Evolutionary conservation across 2,797 vertebrate species (phyloP).

Genomic region (Trichosurus vulpecula): DNA sequence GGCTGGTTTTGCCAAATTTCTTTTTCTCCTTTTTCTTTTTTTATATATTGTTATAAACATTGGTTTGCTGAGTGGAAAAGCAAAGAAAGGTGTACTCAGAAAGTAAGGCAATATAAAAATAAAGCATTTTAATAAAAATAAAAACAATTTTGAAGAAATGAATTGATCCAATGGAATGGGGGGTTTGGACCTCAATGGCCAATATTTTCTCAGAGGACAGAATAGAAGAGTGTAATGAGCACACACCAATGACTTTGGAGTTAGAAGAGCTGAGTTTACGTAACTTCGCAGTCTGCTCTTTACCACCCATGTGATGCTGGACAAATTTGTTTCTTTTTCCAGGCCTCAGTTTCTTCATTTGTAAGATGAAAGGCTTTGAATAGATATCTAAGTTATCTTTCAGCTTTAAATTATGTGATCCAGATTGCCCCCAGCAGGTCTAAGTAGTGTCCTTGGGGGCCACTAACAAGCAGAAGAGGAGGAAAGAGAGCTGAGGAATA

Average conservation of each 20-base stretch:
- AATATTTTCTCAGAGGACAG: neutral
- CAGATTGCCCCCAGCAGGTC: neutral
- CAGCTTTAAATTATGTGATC: neutral
- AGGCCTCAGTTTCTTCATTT: neutral
- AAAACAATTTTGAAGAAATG: neutral
- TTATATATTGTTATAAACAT: neutral
- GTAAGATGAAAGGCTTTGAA: neutral
- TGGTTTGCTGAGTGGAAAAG: neutral
- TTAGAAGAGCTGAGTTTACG: neutral
- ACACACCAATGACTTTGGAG: neutral
- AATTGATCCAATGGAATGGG: neutral
- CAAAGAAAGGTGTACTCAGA: neutral
- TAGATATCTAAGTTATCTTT: neutral
- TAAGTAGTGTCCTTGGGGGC: neutral
- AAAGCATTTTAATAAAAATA: neutral
- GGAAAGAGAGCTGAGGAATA: neutral
- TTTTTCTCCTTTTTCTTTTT: neutral
- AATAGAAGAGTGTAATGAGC: neutral
- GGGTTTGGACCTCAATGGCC: neutral
- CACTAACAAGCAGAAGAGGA: neutral
- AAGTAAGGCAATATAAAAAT: neutral
- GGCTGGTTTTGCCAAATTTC: neutral
- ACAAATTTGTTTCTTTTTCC: neutral
- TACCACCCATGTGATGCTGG: neutral
- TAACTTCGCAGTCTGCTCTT: neutral